Conservation (phyloP, 2,113 vertebrate genomes). For the Pteropus alecto region DNA sequence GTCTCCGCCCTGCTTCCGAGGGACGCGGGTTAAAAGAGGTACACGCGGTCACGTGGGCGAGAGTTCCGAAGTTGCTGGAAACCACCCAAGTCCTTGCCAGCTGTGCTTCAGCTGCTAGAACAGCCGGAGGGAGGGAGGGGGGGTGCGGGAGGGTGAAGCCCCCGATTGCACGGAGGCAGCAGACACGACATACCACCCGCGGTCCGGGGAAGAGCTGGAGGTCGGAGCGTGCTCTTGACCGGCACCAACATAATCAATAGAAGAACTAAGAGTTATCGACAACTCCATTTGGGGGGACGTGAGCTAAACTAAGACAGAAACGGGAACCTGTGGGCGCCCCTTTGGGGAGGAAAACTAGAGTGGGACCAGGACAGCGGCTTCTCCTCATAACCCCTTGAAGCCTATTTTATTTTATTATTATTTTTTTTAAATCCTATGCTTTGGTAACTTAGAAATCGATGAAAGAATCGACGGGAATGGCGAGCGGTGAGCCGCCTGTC, state of each 20-base stretch:
- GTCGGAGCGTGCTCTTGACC: background rate
- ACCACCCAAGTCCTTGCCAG: background rate
- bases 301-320: background rate
- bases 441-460: constrained; percentile 29
- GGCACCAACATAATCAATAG: background rate
- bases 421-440: background rate
- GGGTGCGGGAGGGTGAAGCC: no score
- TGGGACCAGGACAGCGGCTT: background rate
- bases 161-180: no score
- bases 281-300: background rate
- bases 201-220: background rate
- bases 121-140: no score
- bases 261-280: background rate
- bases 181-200: no score
- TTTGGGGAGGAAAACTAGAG: background rate
- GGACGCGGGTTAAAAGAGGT: background rate
- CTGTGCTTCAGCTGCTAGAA: background rate
- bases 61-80: background rate
- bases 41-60: background rate
- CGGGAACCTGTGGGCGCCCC: background rate
- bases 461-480: constrained; percentile 22
- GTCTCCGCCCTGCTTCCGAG: background rate
- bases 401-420: background rate
- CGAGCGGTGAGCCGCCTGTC: background rate
- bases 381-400: background rate